These are phyloP conservation scores for Drosophila pseudotakahashii DNA, from an alignment of 2,888 invertebrate species.

Conservation along the genomic window DNA sequence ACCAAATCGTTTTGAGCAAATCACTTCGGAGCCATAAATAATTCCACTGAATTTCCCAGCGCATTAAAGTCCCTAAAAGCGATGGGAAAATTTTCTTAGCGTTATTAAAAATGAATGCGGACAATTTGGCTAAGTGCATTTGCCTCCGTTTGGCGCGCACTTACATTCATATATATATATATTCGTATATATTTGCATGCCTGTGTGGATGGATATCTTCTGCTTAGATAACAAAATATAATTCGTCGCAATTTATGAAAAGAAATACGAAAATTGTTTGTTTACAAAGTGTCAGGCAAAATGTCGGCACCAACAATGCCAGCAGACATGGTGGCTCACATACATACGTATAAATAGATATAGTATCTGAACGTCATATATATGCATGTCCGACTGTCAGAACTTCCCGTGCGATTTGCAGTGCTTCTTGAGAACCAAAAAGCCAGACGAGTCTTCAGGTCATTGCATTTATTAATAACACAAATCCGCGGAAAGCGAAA, in stretches of 20 bases:
- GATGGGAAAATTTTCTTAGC: background rate
- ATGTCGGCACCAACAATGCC: conserved; percentile 34
- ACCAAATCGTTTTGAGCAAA: background rate
- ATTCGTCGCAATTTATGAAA: conserved; percentile 59
- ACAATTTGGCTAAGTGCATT: conserved; percentile 43
- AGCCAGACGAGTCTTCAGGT: conserved; percentile 19
- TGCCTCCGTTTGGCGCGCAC: conserved; percentile 9
- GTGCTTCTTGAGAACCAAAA: conserved; percentile 20
- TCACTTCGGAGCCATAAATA: conserved; percentile 25
- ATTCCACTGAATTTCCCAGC: conserved; percentile 19
- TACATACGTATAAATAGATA: conserved; percentile 13
- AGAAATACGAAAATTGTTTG: conserved; percentile 49
- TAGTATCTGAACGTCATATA: conserved; percentile 23
- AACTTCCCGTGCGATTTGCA: background rate
- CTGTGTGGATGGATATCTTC: conserved; percentile 17
- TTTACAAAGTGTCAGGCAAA: conserved; percentile 53
- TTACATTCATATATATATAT: conserved; percentile 3
- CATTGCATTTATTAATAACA: conserved; percentile 23
- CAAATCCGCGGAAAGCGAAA: conserved; percentile 11
- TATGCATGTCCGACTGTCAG: conserved; percentile 11
- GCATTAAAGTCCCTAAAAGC: conserved; percentile 22
- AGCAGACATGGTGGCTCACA: conserved; percentile 26
- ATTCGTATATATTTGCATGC: background rate
- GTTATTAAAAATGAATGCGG: conserved; percentile 33
- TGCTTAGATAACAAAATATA: conserved; percentile 59